Base-by-base conservation (phyloP, 1,140 invertebrate genomes). In the Teleopsis dalmanni region DNA sequence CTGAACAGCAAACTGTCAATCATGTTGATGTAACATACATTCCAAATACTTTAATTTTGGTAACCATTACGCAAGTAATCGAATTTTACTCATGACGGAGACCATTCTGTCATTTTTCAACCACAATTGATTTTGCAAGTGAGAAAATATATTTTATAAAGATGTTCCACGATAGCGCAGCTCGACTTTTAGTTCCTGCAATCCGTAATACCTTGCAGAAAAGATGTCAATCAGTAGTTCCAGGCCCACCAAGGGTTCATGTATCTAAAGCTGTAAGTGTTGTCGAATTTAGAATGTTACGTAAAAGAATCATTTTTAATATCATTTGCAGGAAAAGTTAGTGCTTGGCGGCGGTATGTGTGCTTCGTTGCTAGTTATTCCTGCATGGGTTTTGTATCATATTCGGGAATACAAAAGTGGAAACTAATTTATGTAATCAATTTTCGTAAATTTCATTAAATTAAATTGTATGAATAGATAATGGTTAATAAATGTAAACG, bases 141-240 rank as follows among this genome's bases (percentile, higher is more conserved):
- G n/a, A n/a, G n/a, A n/a, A n/a, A n/a, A n/a, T n/a, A 50, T 36
- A 41, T 16, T 41, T 21, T 25, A 25, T 14, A 43, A 64, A 59
- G 48, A 69, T 69, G 65, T 64, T 69, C 55, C 60, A 59, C 64
- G 60, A 62, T 52, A 68, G 60, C 38, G 60, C 65, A 56, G 62
- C 65, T 48, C 61, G 62, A 43, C 52, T 69, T 14, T 50, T 69
- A 53, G 56, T 64, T 29, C 65, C 65, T 21, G 57, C 60, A 13
- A 62, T 69, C 41, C 65, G 65, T 26, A 59, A 57, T 45, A 60
- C 60, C 19, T 42, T 64, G 45, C 65, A 69, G 49, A 54, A 48
- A 27, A 56, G 65, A 31, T 62, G 54, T 53, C 65, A 69, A 49
- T 69, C 65, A 25, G 65, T 65, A 14, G 53, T 69, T 42, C 61